These are phyloP conservation scores for Gymnobelideus leadbeateri DNA, from an alignment of 2,113 vertebrate genomes.

Conservation along the genomic window DNA sequence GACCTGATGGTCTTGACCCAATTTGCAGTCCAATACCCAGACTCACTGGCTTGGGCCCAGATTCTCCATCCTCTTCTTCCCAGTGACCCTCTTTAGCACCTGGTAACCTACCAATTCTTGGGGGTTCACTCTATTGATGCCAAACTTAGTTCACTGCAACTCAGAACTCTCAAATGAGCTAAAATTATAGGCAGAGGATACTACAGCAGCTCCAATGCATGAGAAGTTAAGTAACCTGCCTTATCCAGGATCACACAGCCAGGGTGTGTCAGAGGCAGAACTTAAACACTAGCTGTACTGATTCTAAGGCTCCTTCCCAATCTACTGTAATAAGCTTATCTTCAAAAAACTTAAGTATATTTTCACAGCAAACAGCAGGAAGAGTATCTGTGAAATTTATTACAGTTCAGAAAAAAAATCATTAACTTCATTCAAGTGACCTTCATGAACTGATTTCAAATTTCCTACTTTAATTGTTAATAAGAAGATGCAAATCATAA, in stretches of 20 bases:
- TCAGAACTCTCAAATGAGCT: background rate
- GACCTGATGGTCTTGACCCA: background rate
- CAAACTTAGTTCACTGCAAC: background rate
- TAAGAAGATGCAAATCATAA: background rate
- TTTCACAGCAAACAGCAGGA: constrained; percentile 29
- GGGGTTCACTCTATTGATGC: background rate
- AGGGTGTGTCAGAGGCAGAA: background rate
- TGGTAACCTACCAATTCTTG: background rate
- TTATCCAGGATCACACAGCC: background rate
- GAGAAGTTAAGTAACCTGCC: background rate
- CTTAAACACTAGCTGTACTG: background rate
- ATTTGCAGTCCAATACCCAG: background rate
- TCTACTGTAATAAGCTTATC: background rate
- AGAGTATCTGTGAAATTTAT: constrained; percentile 30
- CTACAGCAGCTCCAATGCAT: background rate
- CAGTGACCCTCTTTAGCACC: background rate
- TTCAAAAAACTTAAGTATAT: constrained; percentile 30
- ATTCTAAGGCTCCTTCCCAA: background rate
- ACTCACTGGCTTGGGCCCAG: background rate
- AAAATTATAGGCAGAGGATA: background rate
- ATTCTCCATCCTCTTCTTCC: background rate
- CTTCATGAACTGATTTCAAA: background rate
- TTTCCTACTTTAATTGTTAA: background rate
- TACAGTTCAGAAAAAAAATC: constrained; percentile 11
- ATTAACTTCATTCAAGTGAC: background rate